Evolutionary conservation across 2,888 invertebrate species (phyloP), one percentile per base, ranked within the genome.

Genomic region (Dryomyza anilis): DNA sequence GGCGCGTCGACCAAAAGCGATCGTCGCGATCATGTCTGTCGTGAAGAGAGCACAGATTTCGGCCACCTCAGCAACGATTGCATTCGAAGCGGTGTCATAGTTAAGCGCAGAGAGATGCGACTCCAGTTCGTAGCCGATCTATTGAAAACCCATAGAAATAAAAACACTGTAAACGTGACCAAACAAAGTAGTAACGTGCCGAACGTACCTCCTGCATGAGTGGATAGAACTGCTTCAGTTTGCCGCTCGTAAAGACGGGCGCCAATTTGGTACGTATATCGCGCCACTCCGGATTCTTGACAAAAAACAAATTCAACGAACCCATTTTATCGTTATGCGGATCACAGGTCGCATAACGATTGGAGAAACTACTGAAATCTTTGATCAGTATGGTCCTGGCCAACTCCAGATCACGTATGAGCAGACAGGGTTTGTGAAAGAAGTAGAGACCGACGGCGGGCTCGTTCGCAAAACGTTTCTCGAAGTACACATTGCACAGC

Each of bases 241-340:
- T 82, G 50, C 81, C 81, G 64, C 79, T 78, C 0, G 84, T 83
- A 64, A 85, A 86, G 12, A 84, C 80, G 4, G 86, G 85, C n/a
- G 85, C 80, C 21, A 86, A 64, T 57, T 83, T 80, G 1, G 76
- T 67, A 12, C 86, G 78, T 3, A 86, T 71, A 19, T 78, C 68
- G 57, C 81, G 84, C 86, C 86, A 86, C 1, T 78, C 74, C 0
- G 85, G 85, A 76, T 84, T 84, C 36, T 81, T 83, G 7, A 84
- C 72, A 19, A 84, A 75, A 67, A 86, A 85, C 6, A 86, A 72
- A 72, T 83, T 85, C 10, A 83, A 71, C 1, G 77, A 76, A n/a
- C 85, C 85, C 43, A 86, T 67, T 12, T 76, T 74, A 68, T 86
- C 86, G 0, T 69, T 61, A 10, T 78, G 73, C 33, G 74, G 69